Conservation (phyloP, 2,113 vertebrate genomes). For the Lutjanus erythropterus region DNA sequence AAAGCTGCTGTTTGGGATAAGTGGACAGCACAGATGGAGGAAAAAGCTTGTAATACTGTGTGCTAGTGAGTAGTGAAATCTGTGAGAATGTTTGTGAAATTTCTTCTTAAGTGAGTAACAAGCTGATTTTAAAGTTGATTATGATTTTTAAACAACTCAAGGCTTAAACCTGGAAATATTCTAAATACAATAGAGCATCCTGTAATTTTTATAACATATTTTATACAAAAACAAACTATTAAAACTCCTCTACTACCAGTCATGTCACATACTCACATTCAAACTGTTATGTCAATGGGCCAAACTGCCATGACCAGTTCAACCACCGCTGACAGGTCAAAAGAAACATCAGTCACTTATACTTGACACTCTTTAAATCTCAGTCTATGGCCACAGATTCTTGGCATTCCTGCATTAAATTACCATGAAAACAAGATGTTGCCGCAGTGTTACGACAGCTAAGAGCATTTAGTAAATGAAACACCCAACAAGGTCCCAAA, state of each 20-base stretch:
- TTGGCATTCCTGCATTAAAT: conserved; percentile 63
- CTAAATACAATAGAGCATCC: background rate
- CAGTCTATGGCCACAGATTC: conserved; percentile 50
- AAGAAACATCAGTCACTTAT: conserved; percentile 89
- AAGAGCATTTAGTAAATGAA: conserved; percentile 7
- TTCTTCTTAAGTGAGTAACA: background rate
- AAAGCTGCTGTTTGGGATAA: no score
- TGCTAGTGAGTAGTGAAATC: background rate
- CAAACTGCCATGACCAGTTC: conserved; percentile 40
- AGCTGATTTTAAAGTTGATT: background rate
- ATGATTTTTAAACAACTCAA: background rate
- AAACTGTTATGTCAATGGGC: conserved; percentile 27
- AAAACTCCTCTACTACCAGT: background rate
- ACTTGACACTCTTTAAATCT: conserved; percentile 87
- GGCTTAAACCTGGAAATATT: background rate
- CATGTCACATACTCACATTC: conserved; percentile 1
- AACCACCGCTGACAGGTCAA: conserved; percentile 74
- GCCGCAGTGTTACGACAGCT: background rate
- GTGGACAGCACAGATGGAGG: no score
- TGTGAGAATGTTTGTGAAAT: background rate
- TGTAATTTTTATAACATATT: no score
- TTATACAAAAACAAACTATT: no score
- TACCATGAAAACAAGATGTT: conserved; percentile 30
- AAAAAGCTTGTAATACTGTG: background rate
- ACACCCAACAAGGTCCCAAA: background rate